These are phyloP conservation scores for Gyrodactylus bullatarudis DNA, from an alignment of 1,140 invertebrate genomes.

Conservation along the genomic window DNA sequence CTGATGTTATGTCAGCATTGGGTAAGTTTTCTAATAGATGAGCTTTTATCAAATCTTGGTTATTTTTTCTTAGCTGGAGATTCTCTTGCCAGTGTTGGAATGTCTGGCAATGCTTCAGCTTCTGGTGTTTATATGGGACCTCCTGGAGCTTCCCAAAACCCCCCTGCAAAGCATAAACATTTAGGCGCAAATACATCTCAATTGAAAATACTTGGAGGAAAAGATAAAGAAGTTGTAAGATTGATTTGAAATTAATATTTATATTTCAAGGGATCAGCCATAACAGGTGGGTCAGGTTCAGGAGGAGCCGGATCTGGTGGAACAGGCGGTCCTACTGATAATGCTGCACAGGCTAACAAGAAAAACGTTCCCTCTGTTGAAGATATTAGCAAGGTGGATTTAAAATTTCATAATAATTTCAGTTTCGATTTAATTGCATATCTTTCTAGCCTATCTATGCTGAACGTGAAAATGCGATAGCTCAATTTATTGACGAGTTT, in stretches of 20 bases:
- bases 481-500: conserved; percentile 80
- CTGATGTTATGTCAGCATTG: conserved; percentile 2
- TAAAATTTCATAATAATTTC: background rate
- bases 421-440: background rate
- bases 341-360: background rate
- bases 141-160: background rate
- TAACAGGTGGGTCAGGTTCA: background rate
- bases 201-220: background rate
- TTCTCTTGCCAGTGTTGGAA: background rate
- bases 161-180: background rate
- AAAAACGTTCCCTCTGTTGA: background rate
- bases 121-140: background rate
- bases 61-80: background rate
- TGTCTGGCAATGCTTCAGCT: background rate
- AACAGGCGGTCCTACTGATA: background rate
- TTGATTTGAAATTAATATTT: background rate
- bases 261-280: background rate
- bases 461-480: conserved; percentile 11
- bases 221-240: background rate
- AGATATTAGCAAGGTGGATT: background rate
- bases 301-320: background rate
- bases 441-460: background rate
- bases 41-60: background rate
- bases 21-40: background rate
- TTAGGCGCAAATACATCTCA: background rate